These are phyloP conservation scores for Condylura cristata DNA, from an alignment of 2,113 vertebrate species.

Conservation along the genomic window DNA sequence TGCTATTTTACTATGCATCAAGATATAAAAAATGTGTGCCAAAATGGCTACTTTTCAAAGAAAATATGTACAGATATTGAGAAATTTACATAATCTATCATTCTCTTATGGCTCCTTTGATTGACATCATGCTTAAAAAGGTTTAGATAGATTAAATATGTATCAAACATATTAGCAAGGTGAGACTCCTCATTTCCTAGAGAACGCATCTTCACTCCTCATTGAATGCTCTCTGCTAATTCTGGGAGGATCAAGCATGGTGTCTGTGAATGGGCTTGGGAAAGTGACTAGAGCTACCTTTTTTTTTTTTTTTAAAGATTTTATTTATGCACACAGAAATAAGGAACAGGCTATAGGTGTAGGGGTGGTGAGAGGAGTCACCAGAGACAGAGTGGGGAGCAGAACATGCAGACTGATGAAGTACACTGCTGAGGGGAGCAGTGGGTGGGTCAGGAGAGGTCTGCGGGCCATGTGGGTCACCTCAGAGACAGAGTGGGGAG, in stretches of 20 bases:
- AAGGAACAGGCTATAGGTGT: no score
- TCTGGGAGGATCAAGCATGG: background rate
- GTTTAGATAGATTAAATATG: background rate
- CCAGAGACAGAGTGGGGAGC: no score
- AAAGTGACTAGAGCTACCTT: background rate
- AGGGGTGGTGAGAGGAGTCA: no score
- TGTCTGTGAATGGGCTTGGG: background rate
- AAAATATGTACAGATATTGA: background rate
- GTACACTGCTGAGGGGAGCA: no score
- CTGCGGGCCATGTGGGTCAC: no score
- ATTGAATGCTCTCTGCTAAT: background rate
- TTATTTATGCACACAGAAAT: no score
- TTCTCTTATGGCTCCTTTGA: background rate
- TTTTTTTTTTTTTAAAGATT: no score
- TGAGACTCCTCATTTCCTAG: background rate
- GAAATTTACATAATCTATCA: background rate
- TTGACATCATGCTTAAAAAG: background rate
- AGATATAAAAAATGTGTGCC: background rate
- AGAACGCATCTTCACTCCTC: fast-evolving
- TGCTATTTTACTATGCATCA: background rate
- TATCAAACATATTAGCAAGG: background rate
- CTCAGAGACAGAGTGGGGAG: no score
- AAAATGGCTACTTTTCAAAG: background rate
- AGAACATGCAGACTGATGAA: no score
- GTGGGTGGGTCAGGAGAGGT: no score